A percentile compares a stretch with the other conserved stretches of the same genome.
phyloP scores from a whole-genome alignment of 1,140 invertebrate species.

The Ceratina australensis region DNA sequence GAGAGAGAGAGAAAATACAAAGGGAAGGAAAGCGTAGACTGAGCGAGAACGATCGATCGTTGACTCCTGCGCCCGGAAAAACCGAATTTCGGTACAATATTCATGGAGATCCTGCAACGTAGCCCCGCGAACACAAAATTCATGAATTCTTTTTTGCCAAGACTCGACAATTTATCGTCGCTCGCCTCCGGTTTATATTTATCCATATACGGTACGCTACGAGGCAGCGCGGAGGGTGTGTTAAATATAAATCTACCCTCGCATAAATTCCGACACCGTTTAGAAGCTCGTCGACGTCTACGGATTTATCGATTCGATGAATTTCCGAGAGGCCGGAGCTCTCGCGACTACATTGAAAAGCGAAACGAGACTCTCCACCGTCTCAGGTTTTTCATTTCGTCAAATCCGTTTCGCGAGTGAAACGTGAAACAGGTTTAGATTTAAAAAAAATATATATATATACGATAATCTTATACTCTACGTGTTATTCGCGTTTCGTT shows the following conservation, averaged over 20 bases:
- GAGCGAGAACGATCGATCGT: slow-evolving; percentile 30
- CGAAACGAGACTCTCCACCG: too few species aligned
- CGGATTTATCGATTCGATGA: slow-evolving; percentile 22
- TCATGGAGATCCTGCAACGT: slow-evolving; percentile 44
- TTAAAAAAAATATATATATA: too few species aligned
- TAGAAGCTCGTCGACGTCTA: neutral
- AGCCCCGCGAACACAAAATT: neutral
- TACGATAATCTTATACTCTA: too few species aligned
- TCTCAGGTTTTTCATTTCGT: too few species aligned
- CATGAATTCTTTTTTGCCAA: slow-evolving; percentile 3
- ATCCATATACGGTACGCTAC: neutral
- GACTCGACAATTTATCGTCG: slow-evolving; percentile 17
- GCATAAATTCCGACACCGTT: slow-evolving; percentile 15
- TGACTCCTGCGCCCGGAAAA: slow-evolving; percentile 37
- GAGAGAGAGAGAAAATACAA: slow-evolving; percentile 24
- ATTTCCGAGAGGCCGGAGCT: neutral
- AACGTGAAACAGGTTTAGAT: too few species aligned
- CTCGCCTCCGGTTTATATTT: slow-evolving; percentile 15
- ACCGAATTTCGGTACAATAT: slow-evolving; percentile 13
- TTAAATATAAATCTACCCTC: slow-evolving; percentile 9
- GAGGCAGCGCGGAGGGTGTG: neutral
- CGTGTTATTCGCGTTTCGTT: too few species aligned
- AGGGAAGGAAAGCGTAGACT: slow-evolving; percentile 8
- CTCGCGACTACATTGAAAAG: neutral
- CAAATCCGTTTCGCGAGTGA: too few species aligned